Conservation (phyloP, 1,140 invertebrate species). For the Bombus polaris region DNA sequence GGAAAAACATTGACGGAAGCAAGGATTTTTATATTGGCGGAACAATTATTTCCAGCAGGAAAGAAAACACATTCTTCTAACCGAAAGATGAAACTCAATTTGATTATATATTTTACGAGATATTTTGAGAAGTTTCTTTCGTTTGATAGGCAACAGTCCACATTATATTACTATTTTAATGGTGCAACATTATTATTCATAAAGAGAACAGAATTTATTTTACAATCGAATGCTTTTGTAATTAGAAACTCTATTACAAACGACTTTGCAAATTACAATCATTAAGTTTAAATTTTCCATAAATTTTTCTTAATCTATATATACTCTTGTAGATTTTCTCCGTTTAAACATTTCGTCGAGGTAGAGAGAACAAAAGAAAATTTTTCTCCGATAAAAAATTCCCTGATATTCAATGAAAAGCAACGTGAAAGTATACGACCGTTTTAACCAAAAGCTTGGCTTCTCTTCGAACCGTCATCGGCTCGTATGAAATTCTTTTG, state of each 20-base stretch:
- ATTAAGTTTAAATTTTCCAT: neutral
- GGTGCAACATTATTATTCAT: neutral
- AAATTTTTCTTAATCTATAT: neutral
- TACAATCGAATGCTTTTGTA: neutral
- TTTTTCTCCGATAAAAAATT: neutral
- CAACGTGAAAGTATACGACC: neutral
- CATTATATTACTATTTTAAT: too few species aligned
- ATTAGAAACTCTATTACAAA: neutral
- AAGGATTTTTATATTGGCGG: neutral
- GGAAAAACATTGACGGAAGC: neutral
- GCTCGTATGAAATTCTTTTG: conserved; percentile 29
- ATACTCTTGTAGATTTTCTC: neutral
- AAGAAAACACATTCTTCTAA: neutral
- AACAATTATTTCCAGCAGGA: conserved; percentile 20
- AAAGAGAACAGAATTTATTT: neutral
- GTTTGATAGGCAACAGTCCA: neutral
- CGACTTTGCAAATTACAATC: neutral
- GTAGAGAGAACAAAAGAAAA: neutral
- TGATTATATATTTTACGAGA: neutral
- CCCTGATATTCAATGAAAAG: neutral
- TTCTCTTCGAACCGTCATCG: neutral
- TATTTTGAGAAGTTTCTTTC: neutral
- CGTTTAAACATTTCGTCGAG: too few species aligned
- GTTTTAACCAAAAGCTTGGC: neutral
- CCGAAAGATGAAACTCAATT: neutral